phyloP scores from a whole-genome alignment of 2,113 vertebrate genomes.

The Zosterops japonicus region DNA sequence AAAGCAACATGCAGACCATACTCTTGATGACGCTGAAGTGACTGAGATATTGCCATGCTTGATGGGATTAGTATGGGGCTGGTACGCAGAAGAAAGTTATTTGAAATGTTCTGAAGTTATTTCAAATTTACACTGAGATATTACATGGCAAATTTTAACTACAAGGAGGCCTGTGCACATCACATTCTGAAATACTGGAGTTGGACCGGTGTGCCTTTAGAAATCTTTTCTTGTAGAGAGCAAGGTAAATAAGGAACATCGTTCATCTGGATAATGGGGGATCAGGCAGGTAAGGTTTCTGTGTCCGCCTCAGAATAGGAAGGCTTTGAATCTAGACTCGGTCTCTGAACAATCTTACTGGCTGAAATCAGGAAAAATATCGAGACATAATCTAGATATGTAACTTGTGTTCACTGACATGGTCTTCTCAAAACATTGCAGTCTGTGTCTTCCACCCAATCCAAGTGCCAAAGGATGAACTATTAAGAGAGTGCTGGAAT shows the following conservation, averaged over 20 bases:
- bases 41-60: background rate
- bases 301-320: background rate
- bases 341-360: background rate
- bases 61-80: background rate
- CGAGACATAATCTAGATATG: rapidly evolving
- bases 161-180: background rate
- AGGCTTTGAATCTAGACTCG: background rate
- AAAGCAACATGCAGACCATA: background rate
- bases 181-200: background rate
- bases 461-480: background rate
- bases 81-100: background rate
- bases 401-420: background rate
- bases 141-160: background rate
- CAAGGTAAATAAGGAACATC: background rate
- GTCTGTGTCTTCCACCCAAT: background rate
- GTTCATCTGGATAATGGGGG: rapidly evolving
- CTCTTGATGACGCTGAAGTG: background rate
- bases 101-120: background rate
- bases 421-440: background rate
- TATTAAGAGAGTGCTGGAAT: background rate
- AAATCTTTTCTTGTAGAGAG: background rate
- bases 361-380: background rate
- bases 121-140: background rate
- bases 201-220: background rate
- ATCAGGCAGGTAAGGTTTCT: background rate